Percentiles rank a stretch among this genome's conserved stretches.
Conservation (phyloP, 2,888 invertebrate genomes). For the Trissolcus japonicus region DNA sequence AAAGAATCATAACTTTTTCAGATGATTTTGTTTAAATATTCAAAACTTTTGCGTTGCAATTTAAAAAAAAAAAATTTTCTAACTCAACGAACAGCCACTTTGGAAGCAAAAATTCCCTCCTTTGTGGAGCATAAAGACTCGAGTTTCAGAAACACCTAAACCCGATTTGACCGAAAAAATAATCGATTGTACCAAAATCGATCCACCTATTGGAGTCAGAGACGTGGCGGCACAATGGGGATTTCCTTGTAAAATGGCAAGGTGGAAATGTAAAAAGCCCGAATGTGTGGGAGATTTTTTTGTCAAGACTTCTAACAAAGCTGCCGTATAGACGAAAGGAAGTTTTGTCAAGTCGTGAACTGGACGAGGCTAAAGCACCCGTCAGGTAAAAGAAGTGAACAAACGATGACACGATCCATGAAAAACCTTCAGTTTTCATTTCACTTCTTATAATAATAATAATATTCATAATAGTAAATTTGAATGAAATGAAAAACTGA, state of each 20-base stretch:
- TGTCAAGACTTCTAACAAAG: constrained; percentile 39
- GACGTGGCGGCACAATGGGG: constrained; percentile 28
- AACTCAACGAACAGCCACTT: neutral
- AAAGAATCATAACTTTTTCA: too few species aligned
- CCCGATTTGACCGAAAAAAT: constrained; percentile 8
- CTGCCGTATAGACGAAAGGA: constrained; percentile 32
- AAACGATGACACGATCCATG: neutral
- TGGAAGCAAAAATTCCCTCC: neutral
- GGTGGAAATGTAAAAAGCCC: constrained; percentile 36
- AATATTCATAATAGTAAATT: too few species aligned
- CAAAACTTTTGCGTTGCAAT: too few species aligned
- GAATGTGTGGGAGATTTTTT: constrained; percentile 34
- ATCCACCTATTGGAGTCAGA: constrained; percentile 7
- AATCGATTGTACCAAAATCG: constrained; percentile 20
- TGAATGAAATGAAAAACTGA: too few species aligned
- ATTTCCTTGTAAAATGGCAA: constrained; percentile 24
- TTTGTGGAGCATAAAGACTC: neutral
- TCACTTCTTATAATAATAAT: too few species aligned
- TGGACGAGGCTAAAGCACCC: constrained; percentile 21
- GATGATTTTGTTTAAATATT: too few species aligned
- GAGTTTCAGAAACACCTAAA: constrained; percentile 8
- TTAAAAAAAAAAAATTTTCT: too few species aligned
- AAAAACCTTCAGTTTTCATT: neutral
- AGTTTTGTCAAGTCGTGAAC: constrained; percentile 23
- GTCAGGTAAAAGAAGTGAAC: constrained; percentile 19